Percentiles rank a stretch among this genome's conserved stretches.
Conservation (phyloP, 1,140 invertebrate species). For the Heliconius eleuchia region DNA sequence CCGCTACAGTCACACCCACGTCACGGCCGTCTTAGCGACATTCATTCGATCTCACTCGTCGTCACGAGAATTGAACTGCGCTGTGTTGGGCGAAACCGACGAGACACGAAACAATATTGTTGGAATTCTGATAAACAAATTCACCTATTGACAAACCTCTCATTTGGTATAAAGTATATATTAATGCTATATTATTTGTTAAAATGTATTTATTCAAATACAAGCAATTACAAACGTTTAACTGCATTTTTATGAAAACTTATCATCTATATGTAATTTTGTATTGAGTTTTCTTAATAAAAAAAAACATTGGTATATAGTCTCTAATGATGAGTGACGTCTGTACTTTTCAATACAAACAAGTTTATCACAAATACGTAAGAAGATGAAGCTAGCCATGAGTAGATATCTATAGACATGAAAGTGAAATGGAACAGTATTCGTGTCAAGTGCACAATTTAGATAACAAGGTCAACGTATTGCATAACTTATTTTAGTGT, state of each 20-base stretch:
- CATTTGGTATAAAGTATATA: slow-evolving; percentile 25
- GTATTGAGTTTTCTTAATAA: not conserved
- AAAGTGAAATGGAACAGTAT: slow-evolving; percentile 80
- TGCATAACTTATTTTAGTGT: slow-evolving; percentile 70
- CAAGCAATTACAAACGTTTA: not conserved
- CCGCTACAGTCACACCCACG: slow-evolving; percentile 66
- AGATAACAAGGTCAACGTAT: slow-evolving; percentile 78
- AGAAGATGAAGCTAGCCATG: slow-evolving; percentile 48
- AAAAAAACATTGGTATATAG: not conserved
- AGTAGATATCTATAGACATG: slow-evolving; percentile 62
- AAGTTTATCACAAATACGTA: slow-evolving; percentile 31
- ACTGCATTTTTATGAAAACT: not conserved
- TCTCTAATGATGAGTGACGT: not conserved
- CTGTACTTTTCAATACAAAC: slow-evolving; percentile 21
- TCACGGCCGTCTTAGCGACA: slow-evolving; percentile 51
- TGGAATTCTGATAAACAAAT: slow-evolving; percentile 50
- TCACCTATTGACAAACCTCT: slow-evolving; percentile 30
- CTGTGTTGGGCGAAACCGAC: slow-evolving; percentile 58
- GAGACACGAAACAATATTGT: slow-evolving; percentile 53
- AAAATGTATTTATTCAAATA: not conserved
- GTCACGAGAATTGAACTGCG: slow-evolving; percentile 55
- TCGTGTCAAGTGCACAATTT: slow-evolving; percentile 80
- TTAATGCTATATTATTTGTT: slow-evolving; percentile 12
- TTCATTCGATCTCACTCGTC: slow-evolving; percentile 65
- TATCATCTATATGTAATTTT: not conserved